phyloP scores from a whole-genome alignment of 2,888 invertebrate genomes.

The Rhingia campestris region DNA sequence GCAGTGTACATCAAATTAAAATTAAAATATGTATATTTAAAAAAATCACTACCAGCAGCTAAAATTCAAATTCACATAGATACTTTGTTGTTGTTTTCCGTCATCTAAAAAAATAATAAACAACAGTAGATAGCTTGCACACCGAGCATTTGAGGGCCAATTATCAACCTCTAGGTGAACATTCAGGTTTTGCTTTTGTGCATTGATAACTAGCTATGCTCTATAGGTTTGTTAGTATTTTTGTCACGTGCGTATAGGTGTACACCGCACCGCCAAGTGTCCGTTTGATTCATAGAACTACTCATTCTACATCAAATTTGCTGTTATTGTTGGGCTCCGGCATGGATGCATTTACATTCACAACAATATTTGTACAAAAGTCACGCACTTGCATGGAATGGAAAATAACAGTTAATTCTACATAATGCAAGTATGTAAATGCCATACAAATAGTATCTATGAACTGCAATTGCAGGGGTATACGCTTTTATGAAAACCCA shows the following conservation, averaged over 20 bases:
- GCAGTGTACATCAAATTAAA: no score
- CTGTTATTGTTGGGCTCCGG: not conserved
- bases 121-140: no score
- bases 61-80: no score
- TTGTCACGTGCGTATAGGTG: conserved; percentile 6
- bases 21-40: no score
- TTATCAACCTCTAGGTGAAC: no score
- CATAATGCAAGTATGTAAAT: not conserved
- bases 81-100: no score
- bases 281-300: conserved; percentile 26
- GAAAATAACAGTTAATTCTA: conserved; percentile 11
- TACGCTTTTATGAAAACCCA: no score
- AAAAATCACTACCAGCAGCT: no score
- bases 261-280: not conserved
- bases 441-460: conserved; percentile 3
- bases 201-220: no score
- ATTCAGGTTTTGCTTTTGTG: no score
- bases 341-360: not conserved
- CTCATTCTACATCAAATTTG: conserved; percentile 14
- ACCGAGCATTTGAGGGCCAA: no score
- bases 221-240: not conserved
- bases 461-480: not conserved
- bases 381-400: conserved; percentile 18
- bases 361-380: conserved; percentile 15
- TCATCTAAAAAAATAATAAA: no score